Conservation (phyloP, 2,797 vertebrate species). For the Chelmon rostratus region DNA sequence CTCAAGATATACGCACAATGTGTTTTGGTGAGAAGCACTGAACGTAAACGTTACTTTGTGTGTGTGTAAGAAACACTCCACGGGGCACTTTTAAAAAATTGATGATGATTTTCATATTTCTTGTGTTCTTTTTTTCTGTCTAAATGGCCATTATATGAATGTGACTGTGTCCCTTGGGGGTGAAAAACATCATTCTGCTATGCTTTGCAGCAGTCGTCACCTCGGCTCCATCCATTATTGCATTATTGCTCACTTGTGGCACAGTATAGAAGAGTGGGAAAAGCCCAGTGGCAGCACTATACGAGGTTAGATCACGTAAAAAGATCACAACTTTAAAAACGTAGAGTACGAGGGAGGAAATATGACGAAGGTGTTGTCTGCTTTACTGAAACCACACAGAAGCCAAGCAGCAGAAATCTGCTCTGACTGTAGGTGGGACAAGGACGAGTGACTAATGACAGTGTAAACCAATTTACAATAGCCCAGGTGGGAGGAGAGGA, state of each 20-base stretch:
- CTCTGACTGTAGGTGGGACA: constrained; percentile 35
- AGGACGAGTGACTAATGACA: constrained; percentile 50
- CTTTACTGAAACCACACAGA: constrained; percentile 36
- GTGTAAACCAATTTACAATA: constrained; percentile 32
- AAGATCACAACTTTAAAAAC: background rate
- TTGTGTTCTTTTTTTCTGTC: background rate
- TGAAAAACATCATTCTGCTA: background rate
- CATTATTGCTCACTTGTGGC: constrained; percentile 1
- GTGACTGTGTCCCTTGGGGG: background rate
- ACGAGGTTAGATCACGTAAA: background rate
- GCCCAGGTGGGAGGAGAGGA: constrained; percentile 33
- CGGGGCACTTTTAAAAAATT: background rate
- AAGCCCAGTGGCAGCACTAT: background rate
- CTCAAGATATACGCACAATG: background rate
- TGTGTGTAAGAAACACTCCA: background rate
- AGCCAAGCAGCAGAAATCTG: constrained; percentile 25
- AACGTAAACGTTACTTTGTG: background rate
- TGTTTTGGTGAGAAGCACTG: constrained; percentile 3
- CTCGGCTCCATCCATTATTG: constrained; percentile 4
- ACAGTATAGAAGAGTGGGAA: background rate
- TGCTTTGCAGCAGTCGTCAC: background rate
- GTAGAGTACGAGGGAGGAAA: background rate
- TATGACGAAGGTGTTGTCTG: background rate
- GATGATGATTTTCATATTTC: background rate
- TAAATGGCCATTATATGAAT: constrained; percentile 9